Percentiles rank a stretch among this genome's conserved stretches.
Evolutionary conservation across 2,888 invertebrate genomes (phyloP).

Genomic region (Drosophila engyochracea): DNA sequence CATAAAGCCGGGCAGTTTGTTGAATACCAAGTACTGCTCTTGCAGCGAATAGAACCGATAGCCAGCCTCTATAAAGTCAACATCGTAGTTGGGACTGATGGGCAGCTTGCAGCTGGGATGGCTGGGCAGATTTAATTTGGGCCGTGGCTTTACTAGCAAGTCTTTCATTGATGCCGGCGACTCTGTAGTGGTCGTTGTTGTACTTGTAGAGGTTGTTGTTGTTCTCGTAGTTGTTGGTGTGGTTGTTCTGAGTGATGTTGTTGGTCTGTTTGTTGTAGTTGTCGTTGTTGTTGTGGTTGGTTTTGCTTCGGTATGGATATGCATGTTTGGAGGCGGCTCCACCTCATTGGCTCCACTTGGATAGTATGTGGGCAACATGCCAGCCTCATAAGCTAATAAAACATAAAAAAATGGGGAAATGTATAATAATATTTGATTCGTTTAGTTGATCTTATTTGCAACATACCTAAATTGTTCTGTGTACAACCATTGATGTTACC

Average conservation of each 20-base stretch:
- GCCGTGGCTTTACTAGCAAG: conserved; percentile 23
- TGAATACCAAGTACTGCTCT: conserved; percentile 90
- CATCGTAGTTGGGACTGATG: conserved; percentile 83
- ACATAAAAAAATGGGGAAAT: not conserved
- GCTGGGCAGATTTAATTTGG: conserved; percentile 75
- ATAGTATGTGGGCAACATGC: conserved; percentile 75
- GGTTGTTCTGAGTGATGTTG: conserved; percentile 58
- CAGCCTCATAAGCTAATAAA: conserved; percentile 79
- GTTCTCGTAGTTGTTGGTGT: conserved; percentile 74
- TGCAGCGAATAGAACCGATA: conserved; percentile 86
- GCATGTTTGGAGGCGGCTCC: conserved; percentile 38
- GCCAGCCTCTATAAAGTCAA: conserved; percentile 80
- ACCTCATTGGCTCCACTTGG: conserved; percentile 75
- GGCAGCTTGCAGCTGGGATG: conserved; percentile 83
- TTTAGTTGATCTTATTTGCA: not conserved
- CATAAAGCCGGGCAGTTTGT: conserved; percentile 87
- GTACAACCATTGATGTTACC: conserved; percentile 88
- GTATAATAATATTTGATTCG: not conserved
- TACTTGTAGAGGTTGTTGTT: conserved; percentile 74
- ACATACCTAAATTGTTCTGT: conserved; percentile 79
- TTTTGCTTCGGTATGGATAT: not conserved
- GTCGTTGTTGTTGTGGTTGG: conserved; percentile 48
- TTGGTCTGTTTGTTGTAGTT: conserved; percentile 74
- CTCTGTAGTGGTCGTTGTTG: conserved; percentile 59
- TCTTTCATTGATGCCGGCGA: conserved; percentile 14